Evolutionary conservation across 2,113 vertebrate genomes (phyloP).

Genomic region (Ophthalmolycus amberensis): DNA sequence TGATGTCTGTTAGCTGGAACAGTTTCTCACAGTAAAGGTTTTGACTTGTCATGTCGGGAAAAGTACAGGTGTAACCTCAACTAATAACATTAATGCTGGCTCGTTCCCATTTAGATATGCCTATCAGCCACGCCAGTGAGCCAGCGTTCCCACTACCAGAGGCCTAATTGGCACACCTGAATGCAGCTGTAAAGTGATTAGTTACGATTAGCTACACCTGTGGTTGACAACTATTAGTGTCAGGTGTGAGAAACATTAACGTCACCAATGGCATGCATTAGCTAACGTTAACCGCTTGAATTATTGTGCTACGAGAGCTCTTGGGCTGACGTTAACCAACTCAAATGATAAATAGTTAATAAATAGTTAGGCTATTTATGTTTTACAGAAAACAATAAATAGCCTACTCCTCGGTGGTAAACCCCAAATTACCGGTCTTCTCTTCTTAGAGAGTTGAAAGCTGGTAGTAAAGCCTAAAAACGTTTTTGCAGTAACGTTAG

Average conservation of each 20-base stretch:
- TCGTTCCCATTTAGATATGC: conserved; percentile 2
- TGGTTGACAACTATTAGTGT: neutral
- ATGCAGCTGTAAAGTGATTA: neutral
- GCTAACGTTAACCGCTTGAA: neutral
- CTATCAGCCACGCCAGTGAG: neutral
- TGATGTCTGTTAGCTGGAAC: neutral
- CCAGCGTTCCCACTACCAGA: neutral
- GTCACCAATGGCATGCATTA: neutral
- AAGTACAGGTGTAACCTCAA: neutral
- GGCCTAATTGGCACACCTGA: neutral
- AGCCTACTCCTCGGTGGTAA: neutral
- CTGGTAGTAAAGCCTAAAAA: too few species aligned
- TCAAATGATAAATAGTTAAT: neutral
- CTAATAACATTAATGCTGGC: neutral
- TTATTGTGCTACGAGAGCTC: neutral
- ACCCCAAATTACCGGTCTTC: neutral
- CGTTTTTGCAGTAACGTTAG: neutral
- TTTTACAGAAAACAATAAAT: neutral
- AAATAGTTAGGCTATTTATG: too few species aligned
- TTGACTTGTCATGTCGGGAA: neutral
- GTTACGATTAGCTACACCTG: conserved; percentile 21
- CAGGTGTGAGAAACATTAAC: neutral
- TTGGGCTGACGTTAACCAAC: neutral
- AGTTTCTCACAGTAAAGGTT: neutral
- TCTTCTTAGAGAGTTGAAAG: neutral